phyloP scores from a whole-genome alignment of 2,888 invertebrate species.

The Neoaliturus tenellus region DNA sequence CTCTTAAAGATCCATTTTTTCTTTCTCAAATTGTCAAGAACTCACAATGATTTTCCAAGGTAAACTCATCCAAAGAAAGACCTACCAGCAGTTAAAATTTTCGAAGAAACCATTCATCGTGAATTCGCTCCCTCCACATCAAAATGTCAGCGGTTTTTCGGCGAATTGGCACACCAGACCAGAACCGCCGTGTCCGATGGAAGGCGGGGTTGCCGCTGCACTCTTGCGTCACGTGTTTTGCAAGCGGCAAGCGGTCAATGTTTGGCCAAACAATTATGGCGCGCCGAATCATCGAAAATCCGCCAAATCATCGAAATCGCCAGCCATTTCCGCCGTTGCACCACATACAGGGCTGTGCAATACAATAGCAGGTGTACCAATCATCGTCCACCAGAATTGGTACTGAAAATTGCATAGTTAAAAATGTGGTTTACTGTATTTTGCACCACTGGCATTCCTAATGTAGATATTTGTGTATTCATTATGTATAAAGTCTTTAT shows the following conservation, averaged over 20 bases:
- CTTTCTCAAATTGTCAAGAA: no score
- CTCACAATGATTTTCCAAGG: no score
- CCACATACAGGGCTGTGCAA: neutral
- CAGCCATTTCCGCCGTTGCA: neutral
- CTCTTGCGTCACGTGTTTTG: neutral
- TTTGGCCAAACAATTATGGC: slow-evolving; percentile 45
- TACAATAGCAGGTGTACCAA: neutral
- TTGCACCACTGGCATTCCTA: no score
- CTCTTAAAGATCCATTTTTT: no score
- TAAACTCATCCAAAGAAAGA: no score
- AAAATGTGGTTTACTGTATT: no score
- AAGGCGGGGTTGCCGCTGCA: neutral
- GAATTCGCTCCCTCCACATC: no score
- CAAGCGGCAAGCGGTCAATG: slow-evolving; percentile 15
- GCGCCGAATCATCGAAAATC: slow-evolving; percentile 42
- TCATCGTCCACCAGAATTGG: neutral
- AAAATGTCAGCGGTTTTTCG: slow-evolving; percentile 3
- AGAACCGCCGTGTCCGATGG: neutral
- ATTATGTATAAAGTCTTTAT: no score
- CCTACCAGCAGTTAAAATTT: no score
- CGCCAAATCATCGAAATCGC: slow-evolving; percentile 6
- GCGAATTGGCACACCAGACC: neutral
- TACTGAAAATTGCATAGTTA: no score
- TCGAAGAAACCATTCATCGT: no score
- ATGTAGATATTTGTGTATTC: no score